phyloP scores from a whole-genome alignment of 2,113 vertebrate species.

The Glareola pratincola region DNA sequence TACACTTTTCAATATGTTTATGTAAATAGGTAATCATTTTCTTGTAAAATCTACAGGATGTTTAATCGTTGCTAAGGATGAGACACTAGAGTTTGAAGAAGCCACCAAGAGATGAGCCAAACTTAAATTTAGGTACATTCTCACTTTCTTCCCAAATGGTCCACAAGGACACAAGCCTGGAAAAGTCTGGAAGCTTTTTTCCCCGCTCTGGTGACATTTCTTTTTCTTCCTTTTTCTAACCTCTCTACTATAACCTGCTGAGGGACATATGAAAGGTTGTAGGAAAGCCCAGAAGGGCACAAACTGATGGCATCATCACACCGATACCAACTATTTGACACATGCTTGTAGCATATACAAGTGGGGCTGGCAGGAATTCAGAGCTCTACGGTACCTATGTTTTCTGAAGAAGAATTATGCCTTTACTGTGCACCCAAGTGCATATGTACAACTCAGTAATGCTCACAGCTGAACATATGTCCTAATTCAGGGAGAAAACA shows the following conservation, averaged over 20 bases:
- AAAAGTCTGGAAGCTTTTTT: background rate
- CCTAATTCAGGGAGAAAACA: background rate
- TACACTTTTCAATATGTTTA: background rate
- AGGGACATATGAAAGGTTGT: background rate
- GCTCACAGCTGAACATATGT: background rate
- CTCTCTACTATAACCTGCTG: background rate
- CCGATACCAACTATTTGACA: background rate
- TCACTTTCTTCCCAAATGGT: background rate
- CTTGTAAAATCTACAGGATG: background rate
- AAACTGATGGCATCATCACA: background rate
- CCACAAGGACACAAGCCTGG: background rate
- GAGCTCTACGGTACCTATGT: background rate
- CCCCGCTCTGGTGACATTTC: background rate
- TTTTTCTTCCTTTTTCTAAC: background rate
- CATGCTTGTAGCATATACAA: rapidly evolving
- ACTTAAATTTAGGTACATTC: background rate
- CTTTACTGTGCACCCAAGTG: background rate
- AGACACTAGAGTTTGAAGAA: background rate
- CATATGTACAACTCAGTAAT: background rate
- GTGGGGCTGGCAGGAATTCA: background rate
- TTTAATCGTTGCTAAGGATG: background rate
- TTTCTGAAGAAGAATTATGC: background rate
- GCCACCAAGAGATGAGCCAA: background rate
- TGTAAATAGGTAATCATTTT: background rate
- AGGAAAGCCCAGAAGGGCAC: background rate